Percentiles rank a stretch among this genome's conserved stretches.
These are phyloP conservation scores for Mnemiopsis leidyi DNA, from an alignment of 37 sponge, comb jelly and placozoan genomes.

Conservation along the genomic window DNA sequence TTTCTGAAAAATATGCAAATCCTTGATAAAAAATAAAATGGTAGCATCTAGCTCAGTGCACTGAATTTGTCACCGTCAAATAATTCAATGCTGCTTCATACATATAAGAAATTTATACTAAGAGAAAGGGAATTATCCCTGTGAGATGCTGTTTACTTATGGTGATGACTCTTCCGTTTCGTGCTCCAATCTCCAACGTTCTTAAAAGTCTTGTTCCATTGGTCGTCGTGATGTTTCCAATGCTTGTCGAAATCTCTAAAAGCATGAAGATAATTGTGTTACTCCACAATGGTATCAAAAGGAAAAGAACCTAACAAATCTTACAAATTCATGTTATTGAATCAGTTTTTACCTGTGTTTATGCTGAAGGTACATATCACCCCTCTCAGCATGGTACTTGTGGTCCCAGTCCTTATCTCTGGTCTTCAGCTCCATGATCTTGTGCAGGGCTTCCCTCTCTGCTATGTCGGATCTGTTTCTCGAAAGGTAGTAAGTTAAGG, in stretches of 20 bases:
- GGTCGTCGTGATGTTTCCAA: background rate
- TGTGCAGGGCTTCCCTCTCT: background rate
- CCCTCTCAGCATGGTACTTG: background rate
- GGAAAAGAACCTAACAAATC: background rate
- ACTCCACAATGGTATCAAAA: background rate
- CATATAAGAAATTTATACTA: too few relatives aligned
- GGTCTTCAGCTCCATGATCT: background rate
- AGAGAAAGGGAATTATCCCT: too few relatives aligned
- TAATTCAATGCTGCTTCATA: too few relatives aligned
- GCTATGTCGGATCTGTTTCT: too few relatives aligned
- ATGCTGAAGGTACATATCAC: background rate
- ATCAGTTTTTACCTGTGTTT: background rate
- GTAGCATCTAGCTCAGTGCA: too few relatives aligned
- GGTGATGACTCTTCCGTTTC: background rate
- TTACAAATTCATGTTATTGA: background rate
- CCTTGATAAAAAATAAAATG: background rate
- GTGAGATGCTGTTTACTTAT: background rate
- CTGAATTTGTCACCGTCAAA: too few relatives aligned
- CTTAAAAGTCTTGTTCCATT: background rate
- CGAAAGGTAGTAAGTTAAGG: too few relatives aligned
- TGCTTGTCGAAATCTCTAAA: slow-evolving; percentile 12
- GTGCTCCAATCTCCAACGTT: background rate
- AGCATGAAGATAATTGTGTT: background rate
- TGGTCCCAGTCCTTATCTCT: background rate
- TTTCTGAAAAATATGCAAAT: background rate